phyloP scores from a whole-genome alignment of 1,140 invertebrate genomes.

The Limonius californicus region DNA sequence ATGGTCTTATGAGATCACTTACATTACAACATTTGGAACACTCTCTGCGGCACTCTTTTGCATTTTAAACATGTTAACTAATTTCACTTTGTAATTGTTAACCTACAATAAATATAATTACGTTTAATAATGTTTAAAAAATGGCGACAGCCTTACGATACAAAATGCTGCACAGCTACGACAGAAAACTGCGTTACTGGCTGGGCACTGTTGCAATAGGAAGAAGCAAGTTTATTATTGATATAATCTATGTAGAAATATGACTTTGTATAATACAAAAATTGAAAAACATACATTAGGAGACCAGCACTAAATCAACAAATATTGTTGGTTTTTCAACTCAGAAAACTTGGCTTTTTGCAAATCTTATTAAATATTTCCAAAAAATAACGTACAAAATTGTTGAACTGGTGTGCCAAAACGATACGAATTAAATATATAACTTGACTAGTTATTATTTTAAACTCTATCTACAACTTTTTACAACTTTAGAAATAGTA shows the following conservation, averaged over 20 bases:
- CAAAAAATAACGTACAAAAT: too few species aligned
- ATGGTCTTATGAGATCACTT: too few species aligned
- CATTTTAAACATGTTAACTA: constrained; percentile 2
- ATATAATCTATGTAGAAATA: constrained; percentile 20
- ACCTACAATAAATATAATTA: neutral
- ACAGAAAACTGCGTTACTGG: neutral
- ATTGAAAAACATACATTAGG: too few species aligned
- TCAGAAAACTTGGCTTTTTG: too few species aligned
- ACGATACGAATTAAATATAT: constrained; percentile 38
- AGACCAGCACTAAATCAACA: too few species aligned
- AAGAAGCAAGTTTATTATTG: constrained; percentile 21
- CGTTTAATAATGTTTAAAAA: constrained; percentile 29
- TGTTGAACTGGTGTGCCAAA: constrained; percentile 39
- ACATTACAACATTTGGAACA: too few species aligned
- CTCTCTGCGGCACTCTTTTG: too few species aligned
- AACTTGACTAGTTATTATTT: constrained; percentile 44
- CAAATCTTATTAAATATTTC: too few species aligned
- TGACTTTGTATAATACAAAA: constrained; percentile 11
- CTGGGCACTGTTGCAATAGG: constrained; percentile 21
- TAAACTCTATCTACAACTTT: constrained; percentile 48
- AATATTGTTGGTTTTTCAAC: too few species aligned
- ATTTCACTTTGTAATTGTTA: neutral
- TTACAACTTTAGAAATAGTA: constrained; percentile 42
- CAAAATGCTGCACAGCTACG: constrained; percentile 33
- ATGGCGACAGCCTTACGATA: constrained; percentile 41